Base-by-base conservation (phyloP, 2,888 invertebrate genomes). In the Liodrosophila aerea region DNA sequence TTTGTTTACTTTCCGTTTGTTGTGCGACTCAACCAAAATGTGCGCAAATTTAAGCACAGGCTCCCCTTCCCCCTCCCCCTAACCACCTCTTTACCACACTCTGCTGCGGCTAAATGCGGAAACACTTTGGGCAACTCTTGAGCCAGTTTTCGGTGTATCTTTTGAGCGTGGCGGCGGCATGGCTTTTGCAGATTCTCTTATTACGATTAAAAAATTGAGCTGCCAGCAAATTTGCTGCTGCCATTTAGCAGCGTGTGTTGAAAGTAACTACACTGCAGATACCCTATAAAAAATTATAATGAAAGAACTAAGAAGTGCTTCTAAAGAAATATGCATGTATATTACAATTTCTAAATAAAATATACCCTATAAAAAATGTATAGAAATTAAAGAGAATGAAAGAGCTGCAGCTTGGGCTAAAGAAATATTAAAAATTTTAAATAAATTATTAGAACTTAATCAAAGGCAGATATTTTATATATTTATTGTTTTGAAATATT, bases 1-100 rank as follows among this genome's bases (percentile, higher is more conserved):
- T 78, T 78, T 78, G 78, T 85, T 82, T 68, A 62, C 76, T 82
- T 72, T 85, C 22, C 62, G 52, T 30, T 37, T n/a, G n/a, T n/a
- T n/a, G n/a, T n/a, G n/a, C 18, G 31, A 37, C 34, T 37, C 59
- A 50, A 40, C 30, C 49, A 22, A 56, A 71, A 52, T 59, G 50
- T 57, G 36, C 54, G 61, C 61, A 68, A 73, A 52, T 66, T 67
- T 33, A 61, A 27, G 11, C 29, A 31, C n/a, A 36, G 46, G 7
- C 18, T 5, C 16, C 7, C 22, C 5, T 5, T 22, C 22, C 5
- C 22, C 5, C 22, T 22, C 22, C 5, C 22, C 5, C 22, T 22
- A n/a, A n/a, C 22, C 5, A 7, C 2, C 33, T 8, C 22, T 4
- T 7, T 8, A 18, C 7, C 43, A 4, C 9, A 7, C 18, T 36